Conservation (phyloP, 2,888 invertebrate species). For the Cephonodes hylas region DNA sequence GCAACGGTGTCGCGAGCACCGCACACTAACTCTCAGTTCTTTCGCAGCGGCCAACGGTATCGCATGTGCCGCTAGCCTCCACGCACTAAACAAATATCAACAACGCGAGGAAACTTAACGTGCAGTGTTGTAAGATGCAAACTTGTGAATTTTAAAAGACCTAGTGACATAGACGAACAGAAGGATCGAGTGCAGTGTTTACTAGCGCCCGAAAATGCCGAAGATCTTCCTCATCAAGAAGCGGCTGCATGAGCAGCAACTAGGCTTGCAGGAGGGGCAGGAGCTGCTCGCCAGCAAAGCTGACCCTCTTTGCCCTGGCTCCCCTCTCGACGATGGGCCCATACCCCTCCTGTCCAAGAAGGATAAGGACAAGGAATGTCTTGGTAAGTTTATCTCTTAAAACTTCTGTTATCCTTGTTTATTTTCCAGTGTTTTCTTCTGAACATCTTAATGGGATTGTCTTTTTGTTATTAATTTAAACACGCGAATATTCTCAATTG, state of each 20-base stretch:
- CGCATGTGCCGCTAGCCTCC: constrained; percentile 74
- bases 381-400: constrained; percentile 51
- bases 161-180: constrained; percentile 64
- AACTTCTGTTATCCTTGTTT: not conserved
- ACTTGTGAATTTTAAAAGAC: constrained; percentile 69
- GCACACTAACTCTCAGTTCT: constrained; percentile 76
- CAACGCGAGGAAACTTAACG: constrained; percentile 72
- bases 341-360: constrained; percentile 83
- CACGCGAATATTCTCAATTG: not conserved
- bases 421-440: not conserved
- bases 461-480: not conserved
- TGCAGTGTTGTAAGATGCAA: constrained; percentile 77
- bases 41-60: constrained; percentile 79
- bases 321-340: constrained; percentile 81
- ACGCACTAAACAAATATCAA: constrained; percentile 69
- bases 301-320: constrained; percentile 82
- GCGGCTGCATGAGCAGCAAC: constrained; percentile 94
- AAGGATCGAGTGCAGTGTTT: constrained; percentile 74
- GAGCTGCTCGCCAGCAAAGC: constrained; percentile 85
- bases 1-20: constrained; percentile 77
- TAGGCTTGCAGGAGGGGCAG: constrained; percentile 90
- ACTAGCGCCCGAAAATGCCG: constrained; percentile 85
- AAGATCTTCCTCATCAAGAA: constrained; percentile 96
- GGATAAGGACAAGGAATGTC: constrained; percentile 61
- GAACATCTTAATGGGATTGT: not conserved